Evolutionary conservation across 2,113 vertebrate genomes (phyloP), one percentile per base, ranked within the genome.

Genomic region (Dolichotis patagonum): DNA sequence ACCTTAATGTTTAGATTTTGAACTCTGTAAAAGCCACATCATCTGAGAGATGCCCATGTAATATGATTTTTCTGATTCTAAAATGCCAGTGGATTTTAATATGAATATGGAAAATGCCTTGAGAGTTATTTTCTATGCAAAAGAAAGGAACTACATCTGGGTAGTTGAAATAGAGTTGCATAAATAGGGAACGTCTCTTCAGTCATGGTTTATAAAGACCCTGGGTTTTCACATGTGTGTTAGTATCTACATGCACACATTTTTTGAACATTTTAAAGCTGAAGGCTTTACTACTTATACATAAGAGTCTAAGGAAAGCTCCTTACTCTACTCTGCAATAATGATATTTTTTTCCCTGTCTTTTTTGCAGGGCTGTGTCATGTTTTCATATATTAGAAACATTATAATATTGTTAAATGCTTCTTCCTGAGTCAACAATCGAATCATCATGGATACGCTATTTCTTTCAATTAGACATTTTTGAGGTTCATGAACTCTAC

Each of bases 1-100:
- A 73, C 35, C 35, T 4, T 78, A 13, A 75, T 32, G 24, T 69
- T 82, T 63, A 80, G 62, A 30, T 67, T 38, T 28, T 22, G 46
- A 90, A 49, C 6, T 11, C 87, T 62, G 56, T 16, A 78, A 90
- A 80, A 92, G 65, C 10, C 30, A 20, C 4, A 22, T 19, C 5
- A 54, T 46, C 35, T 62, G 67, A 95, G 41, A 87, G 52, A 90
- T 11, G n/a, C 24, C 24, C 6, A 1, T 35, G 38, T 87, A 88
- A 63, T 52, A 30, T 3, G 41, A 30, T 46, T 89, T 80, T 93
- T 96, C 75, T 90, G 90, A 86, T 69, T 56, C 75, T 49, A 82
- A 96, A 94, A 96, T 90, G 56, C 41, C 43, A 73, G 83, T 83
- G 58, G 43, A 46, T 77, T 95, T 92, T 88, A 38, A 62, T 46